Percentiles rank a stretch among this genome's conserved stretches.
Evolutionary conservation across 2,888 invertebrate species (phyloP).

Genomic region (Chrysolina americana): DNA sequence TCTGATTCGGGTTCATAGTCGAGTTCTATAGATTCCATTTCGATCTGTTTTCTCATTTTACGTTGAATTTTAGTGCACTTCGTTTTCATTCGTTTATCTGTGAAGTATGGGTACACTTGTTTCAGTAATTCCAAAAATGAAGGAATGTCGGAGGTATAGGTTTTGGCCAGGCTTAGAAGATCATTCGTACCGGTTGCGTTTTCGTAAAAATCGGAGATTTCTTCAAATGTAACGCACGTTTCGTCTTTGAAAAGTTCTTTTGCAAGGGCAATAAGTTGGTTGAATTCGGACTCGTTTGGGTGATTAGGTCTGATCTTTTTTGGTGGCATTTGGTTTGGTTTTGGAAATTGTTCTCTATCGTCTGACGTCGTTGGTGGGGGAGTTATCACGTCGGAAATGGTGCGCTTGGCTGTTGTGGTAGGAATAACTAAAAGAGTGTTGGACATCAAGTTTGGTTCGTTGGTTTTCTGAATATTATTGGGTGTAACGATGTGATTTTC

Average conservation of each 20-base stretch:
- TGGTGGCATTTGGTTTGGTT: constrained; percentile 12
- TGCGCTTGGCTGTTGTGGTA: background rate
- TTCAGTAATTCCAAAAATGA: too few species aligned
- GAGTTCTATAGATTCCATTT: too few species aligned
- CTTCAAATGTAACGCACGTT: too few species aligned
- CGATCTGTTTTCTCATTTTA: too few species aligned
- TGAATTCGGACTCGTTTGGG: constrained; percentile 9
- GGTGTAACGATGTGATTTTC: background rate
- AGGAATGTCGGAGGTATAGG: too few species aligned
- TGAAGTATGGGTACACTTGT: too few species aligned
- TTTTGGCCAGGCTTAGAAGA: too few species aligned
- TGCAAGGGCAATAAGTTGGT: constrained; percentile 5
- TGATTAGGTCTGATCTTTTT: background rate
- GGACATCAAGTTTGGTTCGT: background rate
- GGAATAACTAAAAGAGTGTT: background rate
- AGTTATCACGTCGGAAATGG: constrained; percentile 18
- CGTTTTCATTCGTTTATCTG: too few species aligned
- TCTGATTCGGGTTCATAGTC: too few species aligned
- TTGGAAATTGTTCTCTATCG: background rate
- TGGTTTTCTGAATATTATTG: background rate
- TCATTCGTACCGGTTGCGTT: constrained; percentile 9
- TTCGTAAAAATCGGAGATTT: background rate
- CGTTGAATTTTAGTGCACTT: too few species aligned
- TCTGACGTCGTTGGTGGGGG: constrained; percentile 11
- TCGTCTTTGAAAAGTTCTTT: too few species aligned